Evolutionary conservation across 1,140 invertebrate species (phyloP).

Genomic region (Lepidotrigona ventralis): DNA sequence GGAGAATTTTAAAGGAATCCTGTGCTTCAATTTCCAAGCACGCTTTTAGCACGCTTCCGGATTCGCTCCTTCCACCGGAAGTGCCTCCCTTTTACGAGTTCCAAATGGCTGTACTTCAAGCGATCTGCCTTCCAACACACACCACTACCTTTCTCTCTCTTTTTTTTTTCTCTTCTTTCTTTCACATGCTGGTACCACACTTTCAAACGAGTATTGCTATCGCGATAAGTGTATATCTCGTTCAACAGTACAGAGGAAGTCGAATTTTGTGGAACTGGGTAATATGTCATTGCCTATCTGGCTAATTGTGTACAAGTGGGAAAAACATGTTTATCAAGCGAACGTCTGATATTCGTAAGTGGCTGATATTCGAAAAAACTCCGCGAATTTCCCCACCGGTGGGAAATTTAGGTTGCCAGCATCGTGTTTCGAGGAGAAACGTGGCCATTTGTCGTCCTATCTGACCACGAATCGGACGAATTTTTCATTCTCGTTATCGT

Average conservation of each 20-base stretch:
- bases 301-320: not conserved
- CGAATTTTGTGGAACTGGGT: not conserved
- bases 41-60: constrained; percentile 48
- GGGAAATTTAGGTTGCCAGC: not conserved
- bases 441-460: not conserved
- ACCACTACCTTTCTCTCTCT: not conserved
- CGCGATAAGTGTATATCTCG: not conserved
- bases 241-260: constrained; percentile 1
- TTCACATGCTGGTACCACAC: not conserved
- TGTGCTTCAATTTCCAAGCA: constrained; percentile 44
- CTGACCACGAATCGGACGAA: not conserved
- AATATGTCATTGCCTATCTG: constrained; percentile 27
- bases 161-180: too few relatives aligned
- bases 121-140: constrained; percentile 35
- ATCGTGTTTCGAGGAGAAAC: not conserved
- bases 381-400: not conserved
- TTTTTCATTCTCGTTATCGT: not conserved
- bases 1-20: constrained; percentile 36
- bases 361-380: not conserved
- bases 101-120: constrained; percentile 48
- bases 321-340: not conserved
- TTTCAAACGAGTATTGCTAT: not conserved
- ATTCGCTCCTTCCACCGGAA: constrained; percentile 41
- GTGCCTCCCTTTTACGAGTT: constrained; percentile 38
- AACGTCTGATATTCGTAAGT: too few relatives aligned